These are phyloP conservation scores for Lagopus leucura DNA, from an alignment of 2,113 vertebrate species.

Conservation along the genomic window DNA sequence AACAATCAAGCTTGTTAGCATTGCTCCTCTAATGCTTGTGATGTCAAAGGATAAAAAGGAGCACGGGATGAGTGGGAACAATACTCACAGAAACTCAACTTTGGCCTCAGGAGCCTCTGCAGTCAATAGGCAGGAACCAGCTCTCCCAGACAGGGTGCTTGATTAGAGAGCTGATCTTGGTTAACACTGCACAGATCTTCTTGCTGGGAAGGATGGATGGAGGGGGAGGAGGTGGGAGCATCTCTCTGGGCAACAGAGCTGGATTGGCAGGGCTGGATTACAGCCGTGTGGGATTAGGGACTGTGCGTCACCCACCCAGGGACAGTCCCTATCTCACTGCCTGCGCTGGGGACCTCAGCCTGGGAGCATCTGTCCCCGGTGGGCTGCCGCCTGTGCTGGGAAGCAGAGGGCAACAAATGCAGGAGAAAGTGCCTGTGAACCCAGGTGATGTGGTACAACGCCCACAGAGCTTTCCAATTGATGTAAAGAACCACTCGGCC, in stretches of 20 bases:
- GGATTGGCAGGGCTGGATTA: conserved; percentile 35
- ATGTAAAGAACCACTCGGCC: neutral
- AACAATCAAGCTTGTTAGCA: neutral
- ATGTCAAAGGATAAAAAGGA: conserved; percentile 18
- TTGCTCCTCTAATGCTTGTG: neutral
- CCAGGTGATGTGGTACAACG: neutral
- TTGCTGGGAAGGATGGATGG: neutral
- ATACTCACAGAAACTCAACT: conserved; percentile 26
- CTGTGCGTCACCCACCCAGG: neutral
- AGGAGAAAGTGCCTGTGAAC: neutral
- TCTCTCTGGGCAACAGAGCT: neutral
- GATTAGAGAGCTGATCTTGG: conserved; percentile 59
- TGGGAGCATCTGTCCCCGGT: neutral
- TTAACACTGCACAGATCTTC: conserved; percentile 58
- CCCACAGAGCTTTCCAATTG: neutral
- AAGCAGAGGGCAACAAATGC: neutral
- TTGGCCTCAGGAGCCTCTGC: conserved; percentile 6
- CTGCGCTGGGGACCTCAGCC: neutral
- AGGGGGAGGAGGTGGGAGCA: neutral
- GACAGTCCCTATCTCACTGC: neutral
- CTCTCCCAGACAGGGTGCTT: conserved; percentile 22
- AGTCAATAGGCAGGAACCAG: conserved; percentile 4
- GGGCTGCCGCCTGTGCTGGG: rapidly evolving
- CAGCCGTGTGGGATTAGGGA: neutral
- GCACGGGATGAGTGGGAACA: neutral